Conservation (phyloP, 2,888 invertebrate species). For the Orthonychiurus folsomi region DNA sequence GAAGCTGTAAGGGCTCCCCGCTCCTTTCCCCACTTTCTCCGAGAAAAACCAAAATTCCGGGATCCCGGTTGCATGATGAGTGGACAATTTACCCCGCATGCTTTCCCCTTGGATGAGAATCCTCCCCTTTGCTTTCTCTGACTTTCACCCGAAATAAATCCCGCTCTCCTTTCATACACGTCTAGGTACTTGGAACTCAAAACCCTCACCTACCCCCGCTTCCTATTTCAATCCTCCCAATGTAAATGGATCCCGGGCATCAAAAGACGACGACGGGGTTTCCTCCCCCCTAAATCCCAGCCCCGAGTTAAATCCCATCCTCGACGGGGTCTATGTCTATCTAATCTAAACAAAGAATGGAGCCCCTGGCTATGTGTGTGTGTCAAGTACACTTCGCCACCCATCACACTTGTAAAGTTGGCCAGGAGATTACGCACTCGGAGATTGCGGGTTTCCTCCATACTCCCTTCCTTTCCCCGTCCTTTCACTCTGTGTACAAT, state of each 20-base stretch:
- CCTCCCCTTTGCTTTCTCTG: conserved; percentile 15
- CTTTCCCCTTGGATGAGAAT: conserved; percentile 15
- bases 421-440: no score
- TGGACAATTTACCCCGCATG: no score
- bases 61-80: conserved; percentile 22
- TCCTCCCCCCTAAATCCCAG: not conserved
- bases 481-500: conserved; percentile 10
- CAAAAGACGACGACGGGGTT: not conserved
- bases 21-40: conserved; percentile 1
- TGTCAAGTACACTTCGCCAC: no score
- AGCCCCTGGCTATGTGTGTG: no score
- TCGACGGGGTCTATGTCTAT: no score
- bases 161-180: no score
- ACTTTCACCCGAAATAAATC: conserved; percentile 13
- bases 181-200: no score
- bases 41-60: not conserved
- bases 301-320: no score
- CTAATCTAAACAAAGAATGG: no score
- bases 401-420: no score
- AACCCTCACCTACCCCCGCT: not conserved
- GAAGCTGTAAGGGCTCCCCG: not conserved
- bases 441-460: not conserved
- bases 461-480: conserved; percentile 7
- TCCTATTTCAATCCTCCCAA: not conserved
- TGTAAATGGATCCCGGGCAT: not conserved